phyloP scores from a whole-genome alignment of 2,888 invertebrate genomes.

The Drosophila antonietae region DNA sequence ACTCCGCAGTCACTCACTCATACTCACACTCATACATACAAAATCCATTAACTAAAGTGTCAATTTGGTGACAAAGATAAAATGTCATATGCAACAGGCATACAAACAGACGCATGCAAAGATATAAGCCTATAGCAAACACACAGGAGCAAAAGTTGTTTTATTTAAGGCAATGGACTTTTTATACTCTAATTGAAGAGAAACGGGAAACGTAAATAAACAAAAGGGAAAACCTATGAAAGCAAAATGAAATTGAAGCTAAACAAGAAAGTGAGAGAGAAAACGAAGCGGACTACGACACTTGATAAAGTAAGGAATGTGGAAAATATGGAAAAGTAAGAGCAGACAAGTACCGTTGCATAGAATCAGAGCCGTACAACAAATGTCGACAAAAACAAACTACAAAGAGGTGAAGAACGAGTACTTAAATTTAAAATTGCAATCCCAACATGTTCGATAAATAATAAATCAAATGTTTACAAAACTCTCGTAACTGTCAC shows the following conservation, averaged over 20 bases:
- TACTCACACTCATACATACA: conserved; percentile 68
- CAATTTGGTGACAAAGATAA: conserved; percentile 84
- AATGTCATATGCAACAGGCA: conserved; percentile 68
- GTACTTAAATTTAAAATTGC: background rate
- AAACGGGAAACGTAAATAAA: background rate
- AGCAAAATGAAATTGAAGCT: background rate
- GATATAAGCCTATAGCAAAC: conserved; percentile 17
- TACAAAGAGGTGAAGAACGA: background rate
- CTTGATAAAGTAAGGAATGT: background rate
- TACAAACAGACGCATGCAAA: conserved; percentile 39
- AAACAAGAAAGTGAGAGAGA: background rate
- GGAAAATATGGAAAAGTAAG: background rate
- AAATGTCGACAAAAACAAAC: background rate
- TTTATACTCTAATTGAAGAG: conserved; percentile 14
- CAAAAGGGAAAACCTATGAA: background rate
- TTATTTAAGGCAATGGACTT: conserved; percentile 14
- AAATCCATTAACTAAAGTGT: conserved; percentile 83
- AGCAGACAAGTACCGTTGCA: background rate
- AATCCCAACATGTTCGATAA: background rate
- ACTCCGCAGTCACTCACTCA: conserved; percentile 60
- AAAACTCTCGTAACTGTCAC: background rate
- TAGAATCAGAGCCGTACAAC: background rate
- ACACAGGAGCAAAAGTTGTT: conserved; percentile 28
- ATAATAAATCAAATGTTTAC: conserved; percentile 1
- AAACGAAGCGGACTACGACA: background rate